A percentile compares a stretch with the other conserved stretches of the same genome.
Conservation (phyloP, 2,888 invertebrate species). For the Lasioglossum villosulum region DNA sequence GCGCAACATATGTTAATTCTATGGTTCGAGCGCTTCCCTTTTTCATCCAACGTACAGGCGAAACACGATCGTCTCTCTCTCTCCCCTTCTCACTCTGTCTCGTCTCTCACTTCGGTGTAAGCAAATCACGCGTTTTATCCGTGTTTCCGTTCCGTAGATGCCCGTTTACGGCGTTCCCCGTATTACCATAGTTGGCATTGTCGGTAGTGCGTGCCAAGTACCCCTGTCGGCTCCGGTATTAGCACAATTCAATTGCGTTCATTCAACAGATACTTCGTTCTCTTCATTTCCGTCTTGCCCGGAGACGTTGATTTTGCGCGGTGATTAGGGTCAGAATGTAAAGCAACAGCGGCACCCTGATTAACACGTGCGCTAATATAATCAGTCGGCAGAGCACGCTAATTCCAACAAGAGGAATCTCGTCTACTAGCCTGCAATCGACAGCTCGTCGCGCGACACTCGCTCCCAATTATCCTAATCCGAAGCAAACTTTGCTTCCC, state of each 20-base stretch:
- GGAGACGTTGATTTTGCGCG: conserved; percentile 7
- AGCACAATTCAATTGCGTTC: conserved; percentile 5
- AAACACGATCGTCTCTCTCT: conserved; percentile 43
- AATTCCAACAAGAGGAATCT: conserved; percentile 80
- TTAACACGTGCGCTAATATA: conserved; percentile 77
- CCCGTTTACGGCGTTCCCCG: conserved; percentile 48
- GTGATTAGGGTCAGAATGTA: conserved; percentile 15
- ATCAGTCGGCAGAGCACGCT: conserved; percentile 77
- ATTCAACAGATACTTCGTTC: neutral
- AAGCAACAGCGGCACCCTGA: conserved; percentile 57
- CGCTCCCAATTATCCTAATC: conserved; percentile 66
- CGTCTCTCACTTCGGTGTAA: conserved; percentile 11
- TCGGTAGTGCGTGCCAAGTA: conserved; percentile 36
- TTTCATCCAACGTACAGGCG: conserved; percentile 22
- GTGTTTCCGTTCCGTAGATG: conserved; percentile 56
- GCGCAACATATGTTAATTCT: conserved; percentile 50
- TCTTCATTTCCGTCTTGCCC: conserved; percentile 9
- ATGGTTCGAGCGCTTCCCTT: conserved; percentile 27
- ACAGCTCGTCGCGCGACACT: conserved; percentile 47
- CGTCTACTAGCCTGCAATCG: conserved; percentile 34
- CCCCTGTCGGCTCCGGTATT: conserved; percentile 25
- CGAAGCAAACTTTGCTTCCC: conserved; percentile 61
- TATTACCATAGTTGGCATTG: conserved; percentile 55
- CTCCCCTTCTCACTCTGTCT: neutral
- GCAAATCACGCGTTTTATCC: conserved; percentile 70